phyloP scores from a whole-genome alignment of 2,888 invertebrate species.

The Patella caerulea region DNA sequence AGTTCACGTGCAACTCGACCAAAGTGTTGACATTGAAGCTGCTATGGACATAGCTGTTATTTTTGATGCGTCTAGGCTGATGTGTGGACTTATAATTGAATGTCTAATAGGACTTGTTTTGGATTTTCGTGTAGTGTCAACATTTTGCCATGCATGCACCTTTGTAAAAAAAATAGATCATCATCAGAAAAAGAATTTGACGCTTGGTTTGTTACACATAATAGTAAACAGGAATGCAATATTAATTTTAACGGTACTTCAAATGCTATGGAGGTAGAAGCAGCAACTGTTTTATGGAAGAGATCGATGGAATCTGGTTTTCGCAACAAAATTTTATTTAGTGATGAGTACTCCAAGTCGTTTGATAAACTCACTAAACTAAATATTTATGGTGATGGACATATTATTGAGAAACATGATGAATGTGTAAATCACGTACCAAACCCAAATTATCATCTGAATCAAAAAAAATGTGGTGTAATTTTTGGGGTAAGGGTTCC shows the following conservation, averaged over 20 bases:
- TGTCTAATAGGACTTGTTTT: slow-evolving; percentile 5
- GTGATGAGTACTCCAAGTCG: neutral
- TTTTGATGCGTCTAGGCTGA: slow-evolving; percentile 21
- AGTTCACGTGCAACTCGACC: neutral
- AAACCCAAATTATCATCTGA: slow-evolving; percentile 18
- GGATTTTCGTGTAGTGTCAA: slow-evolving; percentile 13
- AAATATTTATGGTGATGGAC: neutral
- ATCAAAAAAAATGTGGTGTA: neutral
- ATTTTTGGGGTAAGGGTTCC: slow-evolving; percentile 26
- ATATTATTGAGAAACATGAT: neutral
- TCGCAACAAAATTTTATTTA: neutral
- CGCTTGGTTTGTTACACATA: neutral
- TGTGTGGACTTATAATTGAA: slow-evolving; percentile 13
- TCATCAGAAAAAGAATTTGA: neutral
- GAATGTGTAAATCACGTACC: neutral
- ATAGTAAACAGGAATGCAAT: neutral
- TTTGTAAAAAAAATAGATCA: neutral
- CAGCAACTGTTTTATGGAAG: neutral
- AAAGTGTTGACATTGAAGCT: neutral
- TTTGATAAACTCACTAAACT: neutral
- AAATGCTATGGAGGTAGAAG: slow-evolving; percentile 2
- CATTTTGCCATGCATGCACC: slow-evolving; percentile 15
- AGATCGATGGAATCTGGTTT: neutral
- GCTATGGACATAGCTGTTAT: slow-evolving; percentile 18
- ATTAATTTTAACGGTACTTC: neutral